Base-by-base conservation (phyloP, 1,140 invertebrate genomes). In the Ceratosolen solmsi region DNA sequence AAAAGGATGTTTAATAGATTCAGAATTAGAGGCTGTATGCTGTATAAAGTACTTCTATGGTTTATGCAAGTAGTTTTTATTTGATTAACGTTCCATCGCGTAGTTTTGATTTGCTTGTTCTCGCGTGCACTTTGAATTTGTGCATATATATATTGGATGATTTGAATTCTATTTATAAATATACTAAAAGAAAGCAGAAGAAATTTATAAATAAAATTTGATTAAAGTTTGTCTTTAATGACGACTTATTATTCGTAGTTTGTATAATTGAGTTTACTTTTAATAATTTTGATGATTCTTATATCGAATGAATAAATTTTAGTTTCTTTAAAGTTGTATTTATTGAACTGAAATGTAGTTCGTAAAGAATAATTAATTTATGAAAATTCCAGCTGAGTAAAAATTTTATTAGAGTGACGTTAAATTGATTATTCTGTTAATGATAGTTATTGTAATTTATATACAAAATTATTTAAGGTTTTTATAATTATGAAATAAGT, bases 121-220 rank as follows among this genome's bases (percentile, higher is more conserved):
- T 56, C 25, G 51, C 15, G 11, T 58, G 30, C 25, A 72, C 7
- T 25, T 1, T 3, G 38, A 8, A 72, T 79, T 22, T 25, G 33
- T 54, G 20, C 46, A 63, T 63, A 63, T 63, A 63, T 30, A 41
- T 60, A 60, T 2, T 5, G 36, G n/a, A 60, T 8, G 15, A 60
- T 13, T 72, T 38, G 36, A 79, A 60, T n/a, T 58, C n/a, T 72
- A 79, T 79, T 71, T 60, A 60, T 58, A 72, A 60, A 15, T 15
- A 78, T 36, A 25, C 70, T 56, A 38, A 46, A n/a, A n/a, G 30
- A 41, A 27, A 41, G 25, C 27, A n/a, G 49, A 71, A 15, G 17
- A 78, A 68, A 33, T 27, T 70, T 27, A 49, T 17, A 56, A 46
- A 7, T 46, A 22, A 38, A 46, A 27, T 13, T 72, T 72, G 25